A percentile compares a stretch with the other conserved stretches of the same genome.
Conservation (phyloP, 1,140 invertebrate species). For the Apis laboriosa region DNA sequence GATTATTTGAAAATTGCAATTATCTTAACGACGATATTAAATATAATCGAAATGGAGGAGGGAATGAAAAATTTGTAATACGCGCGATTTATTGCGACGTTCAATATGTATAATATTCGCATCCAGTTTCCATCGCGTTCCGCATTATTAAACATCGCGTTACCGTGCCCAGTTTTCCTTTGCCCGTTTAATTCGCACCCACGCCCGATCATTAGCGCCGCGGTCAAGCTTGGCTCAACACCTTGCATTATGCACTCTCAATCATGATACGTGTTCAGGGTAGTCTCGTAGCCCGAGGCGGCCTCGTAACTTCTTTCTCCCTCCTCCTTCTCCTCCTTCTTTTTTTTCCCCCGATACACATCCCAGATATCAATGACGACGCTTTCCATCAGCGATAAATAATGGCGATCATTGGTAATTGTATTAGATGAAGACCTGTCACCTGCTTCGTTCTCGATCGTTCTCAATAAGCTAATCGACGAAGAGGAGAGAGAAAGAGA, state of each 20-base stretch:
- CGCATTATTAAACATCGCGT: constrained; percentile 38
- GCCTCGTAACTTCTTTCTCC: constrained; percentile 38
- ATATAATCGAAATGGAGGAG: too few species aligned
- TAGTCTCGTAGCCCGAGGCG: constrained; percentile 50
- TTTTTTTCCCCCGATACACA: constrained; percentile 20
- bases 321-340: too few species aligned
- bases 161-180: constrained; percentile 45
- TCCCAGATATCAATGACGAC: constrained; percentile 60
- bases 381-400: constrained; percentile 73
- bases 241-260: constrained; percentile 76
- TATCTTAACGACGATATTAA: too few species aligned
- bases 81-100: constrained; percentile 6
- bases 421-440: constrained; percentile 78
- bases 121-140: constrained; percentile 25
- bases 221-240: constrained; percentile 74
- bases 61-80: background rate
- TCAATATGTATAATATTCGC: constrained; percentile 26
- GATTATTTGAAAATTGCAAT: too few species aligned
- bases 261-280: constrained; percentile 66
- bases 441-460: constrained; percentile 43
- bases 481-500: background rate
- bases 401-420: constrained; percentile 73
- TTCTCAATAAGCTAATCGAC: background rate
- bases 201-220: constrained; percentile 75
- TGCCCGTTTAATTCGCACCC: constrained; percentile 73